Conservation (phyloP, 2,113 vertebrate genomes). For the Melozone crissalis region DNA sequence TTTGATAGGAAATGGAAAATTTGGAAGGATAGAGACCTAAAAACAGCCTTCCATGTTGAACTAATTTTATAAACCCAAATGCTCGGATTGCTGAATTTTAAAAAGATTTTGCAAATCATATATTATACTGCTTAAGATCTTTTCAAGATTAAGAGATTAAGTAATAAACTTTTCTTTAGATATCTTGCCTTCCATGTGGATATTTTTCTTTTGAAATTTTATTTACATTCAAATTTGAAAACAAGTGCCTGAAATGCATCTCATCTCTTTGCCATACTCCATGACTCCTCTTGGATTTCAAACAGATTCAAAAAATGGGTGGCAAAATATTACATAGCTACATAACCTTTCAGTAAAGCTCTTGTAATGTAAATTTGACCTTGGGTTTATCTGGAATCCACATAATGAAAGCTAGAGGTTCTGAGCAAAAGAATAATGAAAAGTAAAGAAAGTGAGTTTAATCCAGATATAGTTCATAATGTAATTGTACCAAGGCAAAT, state of each 20-base stretch:
- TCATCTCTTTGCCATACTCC: neutral
- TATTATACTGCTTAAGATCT: neutral
- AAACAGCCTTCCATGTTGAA: neutral
- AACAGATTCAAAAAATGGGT: neutral
- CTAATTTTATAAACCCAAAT: neutral
- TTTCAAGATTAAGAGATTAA: neutral
- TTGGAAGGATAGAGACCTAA: neutral
- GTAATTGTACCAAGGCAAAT: neutral
- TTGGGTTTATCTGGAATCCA: slow-evolving; percentile 13
- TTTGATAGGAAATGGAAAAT: neutral
- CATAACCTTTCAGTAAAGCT: neutral
- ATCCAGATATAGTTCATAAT: neutral
- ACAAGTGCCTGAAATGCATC: neutral
- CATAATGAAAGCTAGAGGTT: neutral
- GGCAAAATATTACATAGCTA: neutral
- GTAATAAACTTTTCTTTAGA: neutral
- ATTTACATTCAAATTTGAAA: neutral
- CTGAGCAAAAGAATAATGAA: neutral
- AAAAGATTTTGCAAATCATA: neutral
- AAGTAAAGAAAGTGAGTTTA: slow-evolving; percentile 18
- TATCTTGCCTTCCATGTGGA: neutral
- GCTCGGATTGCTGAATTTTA: neutral
- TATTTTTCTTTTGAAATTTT: neutral
- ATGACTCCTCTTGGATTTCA: neutral
- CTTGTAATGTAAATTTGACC: slow-evolving; percentile 25